phyloP scores from a whole-genome alignment of 1,140 invertebrate species.

The Drosophila ercepeae region DNA sequence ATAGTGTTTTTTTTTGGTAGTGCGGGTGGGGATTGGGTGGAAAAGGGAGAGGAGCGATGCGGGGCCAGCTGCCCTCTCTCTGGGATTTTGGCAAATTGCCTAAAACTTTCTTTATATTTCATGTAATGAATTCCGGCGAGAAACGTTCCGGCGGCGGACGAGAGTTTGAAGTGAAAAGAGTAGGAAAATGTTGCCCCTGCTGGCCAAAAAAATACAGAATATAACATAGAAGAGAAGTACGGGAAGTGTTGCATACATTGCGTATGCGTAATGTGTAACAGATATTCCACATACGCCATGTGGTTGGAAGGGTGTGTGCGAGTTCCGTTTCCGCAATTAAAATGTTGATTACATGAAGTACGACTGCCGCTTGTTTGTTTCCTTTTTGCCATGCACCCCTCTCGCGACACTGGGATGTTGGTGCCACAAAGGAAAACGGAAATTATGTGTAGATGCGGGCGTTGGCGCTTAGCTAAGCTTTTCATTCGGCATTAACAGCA shows the following conservation, averaged over 20 bases:
- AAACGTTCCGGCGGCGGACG: constrained; percentile 11
- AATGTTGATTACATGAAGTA: constrained; percentile 81
- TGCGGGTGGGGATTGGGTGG: constrained; percentile 5
- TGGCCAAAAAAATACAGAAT: constrained; percentile 11
- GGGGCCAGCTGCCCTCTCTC: not conserved
- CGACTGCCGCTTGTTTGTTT: constrained; percentile 80
- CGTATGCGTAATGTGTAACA: constrained; percentile 78
- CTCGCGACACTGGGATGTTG: constrained; percentile 42
- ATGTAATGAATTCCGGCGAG: constrained; percentile 72
- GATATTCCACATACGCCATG: constrained; percentile 40
- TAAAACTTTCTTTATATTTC: constrained; percentile 81
- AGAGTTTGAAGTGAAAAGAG: constrained; percentile 40
- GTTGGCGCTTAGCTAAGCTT: constrained; percentile 60
- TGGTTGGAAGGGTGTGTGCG: constrained; percentile 49
- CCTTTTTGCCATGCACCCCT: constrained; percentile 38
- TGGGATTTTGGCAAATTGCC: constrained; percentile 69
- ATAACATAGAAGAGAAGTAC: constrained; percentile 7
- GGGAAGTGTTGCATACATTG: constrained; percentile 40
- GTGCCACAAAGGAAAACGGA: constrained; percentile 76
- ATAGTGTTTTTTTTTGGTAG: constrained; percentile 8
- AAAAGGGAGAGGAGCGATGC: not conserved
- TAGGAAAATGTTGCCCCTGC: constrained; percentile 9
- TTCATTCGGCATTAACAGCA: constrained; percentile 34
- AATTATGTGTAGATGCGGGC: constrained; percentile 77
- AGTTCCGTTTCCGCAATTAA: constrained; percentile 81